Conservation (phyloP, 2,888 invertebrate species). For the Tridacna gigas region DNA sequence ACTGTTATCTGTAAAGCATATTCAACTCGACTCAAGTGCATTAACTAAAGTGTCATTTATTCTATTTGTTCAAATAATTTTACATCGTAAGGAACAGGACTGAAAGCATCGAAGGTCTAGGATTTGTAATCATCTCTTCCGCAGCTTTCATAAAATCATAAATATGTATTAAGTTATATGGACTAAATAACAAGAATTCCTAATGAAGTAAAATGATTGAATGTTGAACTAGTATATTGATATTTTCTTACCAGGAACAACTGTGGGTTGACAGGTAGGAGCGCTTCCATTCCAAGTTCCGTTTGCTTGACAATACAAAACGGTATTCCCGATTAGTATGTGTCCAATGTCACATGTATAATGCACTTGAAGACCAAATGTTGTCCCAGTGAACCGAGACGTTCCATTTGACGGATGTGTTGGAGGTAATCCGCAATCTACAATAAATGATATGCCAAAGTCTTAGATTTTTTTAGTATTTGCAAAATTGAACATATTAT, state of each 20-base stretch:
- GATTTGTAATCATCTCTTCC: no score
- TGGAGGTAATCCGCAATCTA: background rate
- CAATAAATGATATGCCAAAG: background rate
- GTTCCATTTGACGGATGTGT: background rate
- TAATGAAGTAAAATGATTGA: no score
- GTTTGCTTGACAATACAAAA: conserved; percentile 1
- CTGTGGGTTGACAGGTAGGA: conserved; percentile 4
- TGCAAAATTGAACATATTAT: background rate
- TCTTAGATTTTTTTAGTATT: background rate
- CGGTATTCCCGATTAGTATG: background rate
- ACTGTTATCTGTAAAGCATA: no score
- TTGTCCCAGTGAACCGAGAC: conserved; percentile 1
- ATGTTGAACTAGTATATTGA: background rate
- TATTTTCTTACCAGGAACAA: background rate
- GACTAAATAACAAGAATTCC: no score
- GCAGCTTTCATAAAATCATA: no score
- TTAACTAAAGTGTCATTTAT: no score
- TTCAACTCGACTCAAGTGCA: no score
- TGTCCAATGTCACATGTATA: background rate
- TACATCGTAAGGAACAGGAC: no score
- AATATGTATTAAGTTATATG: no score
- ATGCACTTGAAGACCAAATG: background rate
- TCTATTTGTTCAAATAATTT: background rate
- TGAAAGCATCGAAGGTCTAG: no score
- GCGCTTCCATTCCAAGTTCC: conserved; percentile 9